Base-by-base conservation (phyloP, 1,140 invertebrate genomes). In the Lucilia sericata region DNA sequence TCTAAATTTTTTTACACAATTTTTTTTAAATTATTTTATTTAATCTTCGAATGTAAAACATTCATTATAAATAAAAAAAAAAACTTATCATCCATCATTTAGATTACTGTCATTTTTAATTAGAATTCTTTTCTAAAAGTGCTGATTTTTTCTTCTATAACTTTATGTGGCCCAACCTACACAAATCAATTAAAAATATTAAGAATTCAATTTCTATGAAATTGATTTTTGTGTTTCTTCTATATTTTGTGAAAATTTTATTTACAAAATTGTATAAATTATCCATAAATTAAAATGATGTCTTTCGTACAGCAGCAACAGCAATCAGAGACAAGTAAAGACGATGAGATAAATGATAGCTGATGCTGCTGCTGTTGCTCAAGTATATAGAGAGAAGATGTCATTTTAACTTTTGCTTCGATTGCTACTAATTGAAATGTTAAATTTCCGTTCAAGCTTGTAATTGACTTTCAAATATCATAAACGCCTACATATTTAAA, bases 401-500 rank as follows among this genome's bases (percentile, higher is more conserved):
- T 70, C 65, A 70, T 70, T 70, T 70, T 21, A 70, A 70, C 65
- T 78, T 78, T 78, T 78, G 75, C 75, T 42, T 82, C 55, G 25
- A 70, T 82, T 85, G 86, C 49, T 86, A 83, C 87, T 89, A 90
- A 89, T 90, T 88, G 86, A 88, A 90, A 90, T 89, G 86, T 86
- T 88, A 86, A 88, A 90, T 90, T 90, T 90, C 88, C 88, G 88
- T 86, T 88, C 88, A 88, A 86, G 88, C 88, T 86, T 89, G 86
- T 89, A 90, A 90, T 90, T 89, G 88, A 89, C 85, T 88, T 89
- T 83, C 83, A 83, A 75, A 60, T 65, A 36, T 78, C 70, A 74
- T 74, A 74, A 65, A 80, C 76, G 76, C 76, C 76, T 49, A 80
- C 76, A 49, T n/a, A 80, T 51, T 80, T 80, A 19, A 49, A 51